These are phyloP conservation scores for Drosophila pseudoananassae DNA, from an alignment of 1,140 invertebrate genomes.

Conservation along the genomic window DNA sequence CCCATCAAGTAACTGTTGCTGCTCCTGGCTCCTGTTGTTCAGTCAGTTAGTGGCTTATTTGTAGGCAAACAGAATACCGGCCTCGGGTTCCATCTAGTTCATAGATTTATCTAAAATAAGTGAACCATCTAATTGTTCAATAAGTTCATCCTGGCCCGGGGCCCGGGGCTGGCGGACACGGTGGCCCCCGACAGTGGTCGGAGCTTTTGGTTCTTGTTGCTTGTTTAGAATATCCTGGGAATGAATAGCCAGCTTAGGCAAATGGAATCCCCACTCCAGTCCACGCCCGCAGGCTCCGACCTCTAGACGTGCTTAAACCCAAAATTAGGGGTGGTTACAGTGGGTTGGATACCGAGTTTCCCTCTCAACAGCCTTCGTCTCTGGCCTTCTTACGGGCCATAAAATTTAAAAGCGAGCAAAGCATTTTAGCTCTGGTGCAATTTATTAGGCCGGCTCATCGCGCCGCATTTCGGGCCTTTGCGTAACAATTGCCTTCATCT, in stretches of 20 bases:
- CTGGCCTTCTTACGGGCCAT: conserved; percentile 76
- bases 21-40: conserved; percentile 25
- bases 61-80: conserved; percentile 38
- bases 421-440: conserved; percentile 82
- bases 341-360: conserved; percentile 11
- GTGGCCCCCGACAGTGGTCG: conserved; percentile 16
- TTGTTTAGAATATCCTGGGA: conserved; percentile 76
- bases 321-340: conserved; percentile 70
- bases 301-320: conserved; percentile 64
- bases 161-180: conserved; percentile 21
- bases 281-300: conserved; percentile 38
- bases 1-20: conserved; percentile 39
- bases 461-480: conserved; percentile 61
- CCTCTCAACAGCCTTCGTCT: not conserved
- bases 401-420: conserved; percentile 82
- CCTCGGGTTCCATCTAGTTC: conserved; percentile 48
- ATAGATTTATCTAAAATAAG: conserved; percentile 64
- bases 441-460: conserved; percentile 78
- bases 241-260: conserved; percentile 80
- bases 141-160: conserved; percentile 52
- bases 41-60: conserved; percentile 57
- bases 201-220: conserved; percentile 60
- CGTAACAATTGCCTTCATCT: conserved; percentile 82
- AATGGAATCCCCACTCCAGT: conserved; percentile 55
- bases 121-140: conserved; percentile 78